Percentiles rank a stretch among this genome's conserved stretches.
Conservation (phyloP, 2,797 vertebrate genomes). For the Myioborus melanocephalus region DNA sequence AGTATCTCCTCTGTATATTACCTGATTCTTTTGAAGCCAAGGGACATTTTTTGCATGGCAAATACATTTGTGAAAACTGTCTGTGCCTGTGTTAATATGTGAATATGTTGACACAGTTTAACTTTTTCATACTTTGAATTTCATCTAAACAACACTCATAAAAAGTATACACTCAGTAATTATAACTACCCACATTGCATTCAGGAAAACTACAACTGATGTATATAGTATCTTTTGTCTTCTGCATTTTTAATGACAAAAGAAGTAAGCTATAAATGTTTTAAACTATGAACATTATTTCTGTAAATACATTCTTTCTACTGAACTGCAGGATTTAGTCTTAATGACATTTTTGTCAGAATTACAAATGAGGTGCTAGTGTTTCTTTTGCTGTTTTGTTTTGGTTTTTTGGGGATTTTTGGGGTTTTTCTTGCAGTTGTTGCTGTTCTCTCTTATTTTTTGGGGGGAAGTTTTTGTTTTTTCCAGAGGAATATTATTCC, state of each 20-base stretch:
- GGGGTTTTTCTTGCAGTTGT: not conserved
- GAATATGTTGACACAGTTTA: not conserved
- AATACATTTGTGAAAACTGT: not conserved
- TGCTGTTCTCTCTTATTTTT: not conserved
- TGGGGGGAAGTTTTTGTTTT: rapidly evolving
- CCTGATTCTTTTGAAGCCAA: not conserved
- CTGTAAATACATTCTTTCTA: not conserved
- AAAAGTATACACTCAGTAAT: conserved; percentile 31
- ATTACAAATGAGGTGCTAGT: not conserved
- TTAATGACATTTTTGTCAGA: not conserved
- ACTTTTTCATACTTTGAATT: conserved; percentile 1
- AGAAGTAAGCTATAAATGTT: conserved; percentile 40
- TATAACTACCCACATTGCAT: conserved; percentile 36
- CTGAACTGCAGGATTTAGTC: conserved; percentile 13
- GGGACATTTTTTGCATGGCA: not conserved
- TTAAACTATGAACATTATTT: conserved; percentile 3
- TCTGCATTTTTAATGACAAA: conserved; percentile 32
- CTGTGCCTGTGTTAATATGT: not conserved
- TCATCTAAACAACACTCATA: conserved; percentile 19
- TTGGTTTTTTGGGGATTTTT: not conserved
- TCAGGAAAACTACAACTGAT: conserved; percentile 38
- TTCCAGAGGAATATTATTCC: not conserved
- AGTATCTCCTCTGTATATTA: not conserved
- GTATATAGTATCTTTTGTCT: not conserved
- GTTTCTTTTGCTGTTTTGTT: not conserved